A percentile compares a stretch with the other conserved stretches of the same genome.
phyloP scores from a whole-genome alignment of 2,797 vertebrate species.

The Crocodylus rhombifer region DNA sequence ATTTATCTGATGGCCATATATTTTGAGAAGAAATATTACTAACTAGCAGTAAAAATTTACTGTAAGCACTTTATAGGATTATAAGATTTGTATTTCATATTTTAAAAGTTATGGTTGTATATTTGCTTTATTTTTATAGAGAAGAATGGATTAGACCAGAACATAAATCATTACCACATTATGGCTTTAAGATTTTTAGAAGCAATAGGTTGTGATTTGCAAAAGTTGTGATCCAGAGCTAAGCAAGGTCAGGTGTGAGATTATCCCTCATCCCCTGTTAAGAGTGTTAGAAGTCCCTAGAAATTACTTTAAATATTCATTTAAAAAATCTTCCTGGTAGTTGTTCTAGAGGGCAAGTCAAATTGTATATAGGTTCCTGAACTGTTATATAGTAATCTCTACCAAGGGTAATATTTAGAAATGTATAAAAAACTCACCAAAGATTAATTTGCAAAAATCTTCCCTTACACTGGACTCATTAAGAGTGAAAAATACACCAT shows the following conservation, averaged over 20 bases:
- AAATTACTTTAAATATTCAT: neutral
- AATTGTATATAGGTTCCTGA: too few species aligned
- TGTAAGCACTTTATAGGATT: neutral
- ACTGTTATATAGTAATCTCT: too few species aligned
- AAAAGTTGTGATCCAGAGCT: neutral
- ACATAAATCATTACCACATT: neutral
- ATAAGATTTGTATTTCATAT: neutral
- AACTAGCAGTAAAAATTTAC: neutral
- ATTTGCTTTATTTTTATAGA: neutral
- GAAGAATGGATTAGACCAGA: fast-evolving
- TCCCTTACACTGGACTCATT: too few species aligned
- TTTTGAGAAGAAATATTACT: neutral
- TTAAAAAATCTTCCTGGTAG: neutral
- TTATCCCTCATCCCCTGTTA: neutral
- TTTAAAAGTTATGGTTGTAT: neutral
- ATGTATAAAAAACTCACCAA: too few species aligned
- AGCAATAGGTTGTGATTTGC: neutral
- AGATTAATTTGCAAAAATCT: too few species aligned
- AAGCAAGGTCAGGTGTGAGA: neutral
- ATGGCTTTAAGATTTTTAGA: neutral
- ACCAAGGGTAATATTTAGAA: too few species aligned
- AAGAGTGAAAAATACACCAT: neutral
- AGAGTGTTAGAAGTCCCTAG: neutral
- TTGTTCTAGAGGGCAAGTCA: too few species aligned
- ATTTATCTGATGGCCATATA: neutral